phyloP scores from a whole-genome alignment of 1,140 invertebrate genomes.

The Danaus plexippus region DNA sequence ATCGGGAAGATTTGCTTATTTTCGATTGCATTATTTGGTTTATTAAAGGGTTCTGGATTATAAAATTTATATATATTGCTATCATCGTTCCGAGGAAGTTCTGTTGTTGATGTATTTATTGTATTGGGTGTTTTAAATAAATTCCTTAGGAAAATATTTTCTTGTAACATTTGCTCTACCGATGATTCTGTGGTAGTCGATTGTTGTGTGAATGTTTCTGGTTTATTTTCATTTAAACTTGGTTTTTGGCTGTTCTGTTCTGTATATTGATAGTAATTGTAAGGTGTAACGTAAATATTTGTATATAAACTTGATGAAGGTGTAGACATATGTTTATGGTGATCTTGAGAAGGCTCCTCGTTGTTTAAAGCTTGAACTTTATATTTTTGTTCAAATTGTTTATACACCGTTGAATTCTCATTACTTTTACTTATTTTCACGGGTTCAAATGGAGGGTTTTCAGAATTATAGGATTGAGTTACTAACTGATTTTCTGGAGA shows the following conservation, averaged over 20 bases:
- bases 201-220: slow-evolving; percentile 17
- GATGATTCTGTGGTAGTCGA: slow-evolving; percentile 31
- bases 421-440: slow-evolving; percentile 23
- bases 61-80: slow-evolving; percentile 6
- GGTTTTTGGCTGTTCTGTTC: slow-evolving; percentile 41
- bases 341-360: too few species aligned
- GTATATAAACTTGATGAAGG: too few species aligned
- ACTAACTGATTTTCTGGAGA: slow-evolving; percentile 37
- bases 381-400: too few species aligned
- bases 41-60: slow-evolving; percentile 25
- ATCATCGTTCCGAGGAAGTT: background rate
- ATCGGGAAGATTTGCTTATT: slow-evolving; percentile 33
- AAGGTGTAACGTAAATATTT: too few species aligned
- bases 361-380: too few species aligned
- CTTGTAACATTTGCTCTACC: slow-evolving; percentile 34
- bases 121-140: slow-evolving; percentile 33
- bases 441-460: slow-evolving; percentile 37
- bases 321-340: too few species aligned
- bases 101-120: slow-evolving; percentile 19
- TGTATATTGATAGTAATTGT: slow-evolving; percentile 1
- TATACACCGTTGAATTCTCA: slow-evolving; percentile 14
- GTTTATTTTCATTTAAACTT: slow-evolving; percentile 20
- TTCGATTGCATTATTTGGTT: slow-evolving; percentile 33
- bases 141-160: slow-evolving; percentile 54
- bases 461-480: slow-evolving; percentile 42